Conservation (phyloP, 2,113 vertebrate genomes). For the Ptilonorhynchus violaceus region DNA sequence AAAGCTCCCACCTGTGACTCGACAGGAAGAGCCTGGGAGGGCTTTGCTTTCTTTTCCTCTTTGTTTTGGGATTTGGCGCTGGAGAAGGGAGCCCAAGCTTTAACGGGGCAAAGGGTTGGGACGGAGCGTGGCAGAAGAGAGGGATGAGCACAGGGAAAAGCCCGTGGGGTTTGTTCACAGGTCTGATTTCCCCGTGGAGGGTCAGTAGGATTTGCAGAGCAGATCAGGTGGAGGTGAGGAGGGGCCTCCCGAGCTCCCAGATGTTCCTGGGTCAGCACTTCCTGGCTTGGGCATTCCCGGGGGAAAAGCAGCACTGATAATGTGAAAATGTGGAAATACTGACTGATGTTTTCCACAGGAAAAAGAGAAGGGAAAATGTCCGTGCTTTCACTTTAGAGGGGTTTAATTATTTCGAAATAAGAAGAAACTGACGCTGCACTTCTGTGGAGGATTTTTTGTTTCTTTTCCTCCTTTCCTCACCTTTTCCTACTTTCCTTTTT, state of each 20-base stretch:
- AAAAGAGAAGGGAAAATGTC: neutral
- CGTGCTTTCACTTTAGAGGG: neutral
- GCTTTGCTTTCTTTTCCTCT: neutral
- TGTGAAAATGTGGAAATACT: neutral
- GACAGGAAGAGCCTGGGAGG: neutral
- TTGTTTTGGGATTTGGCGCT: neutral
- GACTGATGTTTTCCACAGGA: neutral
- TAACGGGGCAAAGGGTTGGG: neutral
- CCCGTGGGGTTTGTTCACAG: neutral
- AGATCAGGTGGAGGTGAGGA: neutral
- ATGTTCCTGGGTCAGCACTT: neutral
- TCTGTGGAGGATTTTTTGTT: neutral
- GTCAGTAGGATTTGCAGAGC: neutral
- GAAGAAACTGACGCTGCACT: neutral
- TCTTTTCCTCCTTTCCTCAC: neutral
- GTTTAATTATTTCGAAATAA: neutral
- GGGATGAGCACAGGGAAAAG: neutral
- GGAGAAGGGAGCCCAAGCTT: neutral
- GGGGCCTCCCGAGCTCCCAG: neutral
- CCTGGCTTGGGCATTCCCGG: neutral
- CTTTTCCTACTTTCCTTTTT: neutral
- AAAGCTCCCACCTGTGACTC: neutral
- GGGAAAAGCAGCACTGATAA: neutral
- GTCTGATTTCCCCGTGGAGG: rapidly evolving
- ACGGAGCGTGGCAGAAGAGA: neutral